Conservation (phyloP, 2,797 vertebrate genomes). For the Bufotes viridis region DNA sequence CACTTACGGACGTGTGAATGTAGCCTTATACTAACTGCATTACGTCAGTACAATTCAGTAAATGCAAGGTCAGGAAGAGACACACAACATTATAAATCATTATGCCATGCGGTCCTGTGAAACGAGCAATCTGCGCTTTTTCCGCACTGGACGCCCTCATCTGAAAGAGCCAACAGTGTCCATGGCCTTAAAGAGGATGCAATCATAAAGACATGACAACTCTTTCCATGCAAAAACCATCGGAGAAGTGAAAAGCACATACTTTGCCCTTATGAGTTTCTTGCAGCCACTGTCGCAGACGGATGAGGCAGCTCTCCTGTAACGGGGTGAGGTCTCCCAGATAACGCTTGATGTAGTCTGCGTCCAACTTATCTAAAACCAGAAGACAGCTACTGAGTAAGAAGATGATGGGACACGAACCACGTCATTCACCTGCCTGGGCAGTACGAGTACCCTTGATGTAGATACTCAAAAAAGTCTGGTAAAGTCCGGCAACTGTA, state of each 20-base stretch:
- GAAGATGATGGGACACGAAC: neutral
- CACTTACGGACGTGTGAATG: too few relatives aligned
- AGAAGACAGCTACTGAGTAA: neutral
- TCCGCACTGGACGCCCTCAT: too few relatives aligned
- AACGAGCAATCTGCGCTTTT: too few relatives aligned
- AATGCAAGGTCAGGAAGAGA: too few relatives aligned
- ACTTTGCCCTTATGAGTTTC: conserved; percentile 98
- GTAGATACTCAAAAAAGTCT: neutral
- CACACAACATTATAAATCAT: too few relatives aligned
- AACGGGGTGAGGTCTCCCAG: conserved; percentile 93
- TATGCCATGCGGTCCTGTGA: too few relatives aligned
- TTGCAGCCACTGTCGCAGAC: conserved; percentile 94
- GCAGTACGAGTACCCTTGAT: neutral
- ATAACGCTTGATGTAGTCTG: conserved; percentile 97
- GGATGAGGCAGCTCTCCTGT: conserved; percentile 97
- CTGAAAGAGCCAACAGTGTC: too few relatives aligned
- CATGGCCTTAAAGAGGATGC: neutral
- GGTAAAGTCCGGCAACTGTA: neutral
- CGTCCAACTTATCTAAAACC: conserved; percentile 89
- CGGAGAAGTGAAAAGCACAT: conserved; percentile 39
- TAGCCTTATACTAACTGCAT: too few relatives aligned
- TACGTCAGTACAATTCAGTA: too few relatives aligned
- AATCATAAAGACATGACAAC: neutral
- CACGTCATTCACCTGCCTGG: neutral
- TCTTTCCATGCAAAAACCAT: neutral